A percentile compares a stretch with the other conserved stretches of the same genome.
Evolutionary conservation across 2,797 vertebrate genomes (phyloP).

Genomic region (Lagorchestes hirsutus): DNA sequence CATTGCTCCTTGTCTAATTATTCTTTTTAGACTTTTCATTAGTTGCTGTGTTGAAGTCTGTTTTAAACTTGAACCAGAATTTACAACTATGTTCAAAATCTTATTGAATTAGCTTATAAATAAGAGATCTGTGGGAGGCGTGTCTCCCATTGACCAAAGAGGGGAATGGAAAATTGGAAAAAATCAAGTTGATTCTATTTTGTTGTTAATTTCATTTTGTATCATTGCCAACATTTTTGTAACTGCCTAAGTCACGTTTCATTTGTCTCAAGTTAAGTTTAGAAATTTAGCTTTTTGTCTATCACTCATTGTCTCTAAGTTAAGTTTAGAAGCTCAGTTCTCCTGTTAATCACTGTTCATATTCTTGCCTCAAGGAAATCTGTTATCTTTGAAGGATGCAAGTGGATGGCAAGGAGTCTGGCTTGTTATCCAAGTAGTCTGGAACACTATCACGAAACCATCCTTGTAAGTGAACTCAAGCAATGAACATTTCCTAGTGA

Average conservation of each 20-base stretch:
- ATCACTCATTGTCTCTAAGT: neutral
- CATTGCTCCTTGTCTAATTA: neutral
- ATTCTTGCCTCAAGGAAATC: neutral
- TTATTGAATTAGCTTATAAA: neutral
- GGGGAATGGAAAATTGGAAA: neutral
- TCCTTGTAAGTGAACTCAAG: neutral
- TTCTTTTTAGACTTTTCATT: neutral
- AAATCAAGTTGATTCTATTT: neutral
- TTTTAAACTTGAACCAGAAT: neutral
- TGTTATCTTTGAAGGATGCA: neutral
- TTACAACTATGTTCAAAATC: neutral
- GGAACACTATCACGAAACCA: neutral
- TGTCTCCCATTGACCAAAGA: neutral
- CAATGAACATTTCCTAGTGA: neutral
- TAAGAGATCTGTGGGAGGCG: neutral
- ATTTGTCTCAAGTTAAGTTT: neutral
- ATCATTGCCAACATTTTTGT: neutral
- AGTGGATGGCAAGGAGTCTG: neutral
- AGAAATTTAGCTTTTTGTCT: neutral
- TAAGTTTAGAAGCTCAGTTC: neutral
- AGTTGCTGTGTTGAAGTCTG: neutral
- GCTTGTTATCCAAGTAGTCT: neutral
- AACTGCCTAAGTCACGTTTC: neutral
- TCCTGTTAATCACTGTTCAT: neutral
- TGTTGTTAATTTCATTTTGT: neutral